A percentile compares a stretch with the other conserved stretches of the same genome.
Evolutionary conservation across 2,888 invertebrate genomes (phyloP).

Genomic region (Coelogynopora nodosa): DNA sequence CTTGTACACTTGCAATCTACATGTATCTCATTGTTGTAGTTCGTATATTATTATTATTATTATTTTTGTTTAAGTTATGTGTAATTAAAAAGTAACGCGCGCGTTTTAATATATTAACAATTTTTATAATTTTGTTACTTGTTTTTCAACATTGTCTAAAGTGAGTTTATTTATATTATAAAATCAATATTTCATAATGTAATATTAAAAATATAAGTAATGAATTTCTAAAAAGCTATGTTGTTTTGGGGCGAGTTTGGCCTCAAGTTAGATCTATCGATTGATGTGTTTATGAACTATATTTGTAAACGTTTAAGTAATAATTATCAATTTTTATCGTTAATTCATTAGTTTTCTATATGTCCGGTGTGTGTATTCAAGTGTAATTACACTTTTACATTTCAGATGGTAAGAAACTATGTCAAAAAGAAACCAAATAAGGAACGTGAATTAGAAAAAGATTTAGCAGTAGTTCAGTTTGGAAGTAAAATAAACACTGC

Average conservation of each 20-base stretch:
- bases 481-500: slow-evolving; percentile 12
- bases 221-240: neutral
- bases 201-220: neutral
- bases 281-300: neutral
- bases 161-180: neutral
- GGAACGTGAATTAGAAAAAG: slow-evolving; percentile 15
- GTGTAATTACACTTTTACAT: slow-evolving; percentile 14
- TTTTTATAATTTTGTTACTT: neutral
- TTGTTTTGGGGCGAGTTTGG: neutral
- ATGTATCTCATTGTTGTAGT: too few relatives aligned
- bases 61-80: neutral
- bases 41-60: neutral
- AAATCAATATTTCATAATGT: neutral
- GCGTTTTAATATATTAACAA: neutral
- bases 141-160: neutral
- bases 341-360: neutral
- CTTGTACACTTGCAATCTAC: too few relatives aligned
- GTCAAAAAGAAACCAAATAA: slow-evolving; percentile 8
- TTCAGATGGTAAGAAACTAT: slow-evolving; percentile 19
- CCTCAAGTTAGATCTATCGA: neutral
- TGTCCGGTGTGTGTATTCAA: slow-evolving; percentile 12
- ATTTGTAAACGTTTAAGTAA: neutral
- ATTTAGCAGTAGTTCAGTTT: neutral
- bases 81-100: neutral
- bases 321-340: neutral